Base-by-base conservation (phyloP, 35 echinoderm and acorn worm species). In the Patiria miniata region DNA sequence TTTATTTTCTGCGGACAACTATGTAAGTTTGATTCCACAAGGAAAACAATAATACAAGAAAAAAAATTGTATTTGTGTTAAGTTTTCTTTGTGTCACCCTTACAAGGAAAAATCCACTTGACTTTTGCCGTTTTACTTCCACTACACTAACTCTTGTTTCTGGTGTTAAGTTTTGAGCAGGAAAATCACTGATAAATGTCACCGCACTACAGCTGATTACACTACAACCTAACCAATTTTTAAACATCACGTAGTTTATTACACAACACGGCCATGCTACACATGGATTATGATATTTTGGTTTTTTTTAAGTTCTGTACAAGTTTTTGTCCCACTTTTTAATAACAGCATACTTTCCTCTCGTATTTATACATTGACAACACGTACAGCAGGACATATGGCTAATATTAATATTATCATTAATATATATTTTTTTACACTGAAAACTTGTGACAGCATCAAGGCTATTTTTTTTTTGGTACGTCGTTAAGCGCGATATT, bases 301-400 rank as follows among this genome's bases (percentile, higher is more conserved):
- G 28, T 60, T 23, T 73, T 73, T 47, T 47, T 47, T 6, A 47
- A 73, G 34, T 73, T 73, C 65, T 73, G 65, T 73, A 73, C 65
- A 73, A 73, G 65, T 73, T 73, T n/a, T 28, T 30, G 65, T 73
- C 65, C 65, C 65, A 26, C 23, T 69, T 73, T 6, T n/a, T n/a
- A n/a, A n/a, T n/a, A 73, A 28, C 65, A 73, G 65, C 65, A 73
- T 73, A 73, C 65, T 32, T 73, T 30, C 26, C 29, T 34, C 14
- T 73, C 26, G 29, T 73, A 60, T 73, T 73, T 73, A 73, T 73
- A 73, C 65, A 73, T 73, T 32, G 34, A 73, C 65, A 73, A 73
- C 21, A 73, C 65, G 34, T 36, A 36, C 26, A 28, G 14, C 14
- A 23, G 19, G 10, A 30, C 21, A 73, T 30, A 23, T 69, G 65